phyloP scores from a whole-genome alignment of 1,140 invertebrate species.

The Drusus annulatus region DNA sequence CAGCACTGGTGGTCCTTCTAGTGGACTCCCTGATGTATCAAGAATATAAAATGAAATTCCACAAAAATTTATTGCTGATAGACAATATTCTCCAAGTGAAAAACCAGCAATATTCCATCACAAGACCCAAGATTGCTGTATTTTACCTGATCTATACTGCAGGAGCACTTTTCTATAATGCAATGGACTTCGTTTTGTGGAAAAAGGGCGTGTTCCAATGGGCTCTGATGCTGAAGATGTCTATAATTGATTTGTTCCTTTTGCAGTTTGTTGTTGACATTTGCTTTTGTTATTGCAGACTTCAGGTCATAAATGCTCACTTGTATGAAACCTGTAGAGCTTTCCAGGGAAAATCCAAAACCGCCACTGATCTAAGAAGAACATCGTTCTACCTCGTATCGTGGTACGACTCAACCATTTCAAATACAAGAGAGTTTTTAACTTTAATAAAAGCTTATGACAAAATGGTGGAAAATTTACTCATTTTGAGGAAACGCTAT shows the following conservation, averaged over 20 bases:
- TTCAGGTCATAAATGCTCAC: constrained; percentile 3
- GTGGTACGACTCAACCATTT: neutral
- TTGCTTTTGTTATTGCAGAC: constrained; percentile 16
- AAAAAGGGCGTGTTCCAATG: constrained; percentile 1
- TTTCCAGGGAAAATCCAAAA: neutral
- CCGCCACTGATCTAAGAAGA: neutral
- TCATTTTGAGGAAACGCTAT: constrained; percentile 10
- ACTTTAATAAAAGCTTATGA: constrained; percentile 3
- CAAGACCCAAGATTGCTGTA: neutral
- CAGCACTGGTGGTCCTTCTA: neutral
- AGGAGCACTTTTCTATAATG: neutral
- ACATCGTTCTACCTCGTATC: neutral
- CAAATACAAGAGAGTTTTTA: neutral
- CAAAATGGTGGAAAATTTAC: constrained; percentile 4
- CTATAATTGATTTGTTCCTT: constrained; percentile 12
- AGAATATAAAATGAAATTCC: neutral
- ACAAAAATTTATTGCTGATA: neutral
- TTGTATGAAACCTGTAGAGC: neutral
- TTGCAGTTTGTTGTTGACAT: constrained; percentile 24
- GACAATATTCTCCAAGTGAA: constrained; percentile 14
- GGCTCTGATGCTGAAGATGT: constrained; percentile 13
- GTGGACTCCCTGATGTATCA: neutral
- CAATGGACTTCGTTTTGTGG: neutral
- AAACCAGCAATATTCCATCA: neutral
- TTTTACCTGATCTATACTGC: neutral